Evolutionary conservation across 1,140 invertebrate genomes (phyloP), one percentile per base, ranked within the genome.

Genomic region (Pseudomyrmex pallidus): DNA sequence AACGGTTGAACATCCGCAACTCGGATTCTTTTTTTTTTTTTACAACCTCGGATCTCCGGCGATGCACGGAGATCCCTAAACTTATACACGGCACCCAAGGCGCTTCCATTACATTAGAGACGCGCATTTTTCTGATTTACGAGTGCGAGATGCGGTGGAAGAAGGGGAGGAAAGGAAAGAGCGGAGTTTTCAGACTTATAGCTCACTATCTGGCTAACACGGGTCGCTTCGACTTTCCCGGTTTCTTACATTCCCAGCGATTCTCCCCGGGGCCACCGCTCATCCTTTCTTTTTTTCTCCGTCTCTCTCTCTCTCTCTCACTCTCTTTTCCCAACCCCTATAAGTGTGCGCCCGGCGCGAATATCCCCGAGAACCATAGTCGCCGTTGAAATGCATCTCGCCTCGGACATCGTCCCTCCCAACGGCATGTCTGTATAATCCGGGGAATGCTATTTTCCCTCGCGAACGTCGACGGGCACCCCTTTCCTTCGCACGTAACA

Each of bases 381-480:
- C 20, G 15, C 44, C 15, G 15, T 54, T 78, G 67, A 85, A 76
- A 78, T 59, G 64, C 61, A 73, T 25, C 46, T 63, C 77, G 22
- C 70, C 46, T 57, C 54, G 56, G 25, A 73, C 46, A 61, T 54
- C 64, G 57, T 85, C 74, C 67, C 78, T 35, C 62, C 62, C 46
- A 73, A 48, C 54, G 73, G 50, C 64, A 74, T 67, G 59, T 85
- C 52, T 66, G 46, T 66, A 63, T 87, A 87, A 78, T 83, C 73
- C 62, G 35, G 56, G 70, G 54, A 87, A 89, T 85, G 82, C 72
- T 83, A 89, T 87, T 90, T 89, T 82, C 84, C 73, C 73, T 74
- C 74, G 64, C 72, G 35, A 25, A 22, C 64, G 56, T 17, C 67
- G 67, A 59, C 54, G 56, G 17, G 13, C 57, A 8, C 54, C 57